These are phyloP conservation scores for Melikaiella ostensackeni DNA, from an alignment of 2,888 invertebrate genomes.

Conservation along the genomic window DNA sequence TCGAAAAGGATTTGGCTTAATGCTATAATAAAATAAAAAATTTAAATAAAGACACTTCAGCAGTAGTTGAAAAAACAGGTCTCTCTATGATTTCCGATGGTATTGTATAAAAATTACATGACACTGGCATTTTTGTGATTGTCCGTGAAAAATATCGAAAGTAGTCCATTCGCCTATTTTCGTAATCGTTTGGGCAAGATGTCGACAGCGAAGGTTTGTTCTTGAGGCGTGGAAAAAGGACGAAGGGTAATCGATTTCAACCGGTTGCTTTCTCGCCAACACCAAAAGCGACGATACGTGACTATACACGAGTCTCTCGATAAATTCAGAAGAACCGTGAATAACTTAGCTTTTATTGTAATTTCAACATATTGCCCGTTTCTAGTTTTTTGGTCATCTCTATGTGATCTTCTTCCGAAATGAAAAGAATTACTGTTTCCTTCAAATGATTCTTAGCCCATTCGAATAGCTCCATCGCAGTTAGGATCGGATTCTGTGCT, in stretches of 20 bases:
- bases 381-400: no score
- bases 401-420: no score
- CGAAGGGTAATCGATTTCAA: constrained; percentile 21
- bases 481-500: no score
- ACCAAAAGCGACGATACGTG: constrained; percentile 26
- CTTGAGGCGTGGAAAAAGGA: constrained; percentile 5
- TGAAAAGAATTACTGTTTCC: no score
- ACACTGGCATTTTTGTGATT: neutral
- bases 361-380: no score
- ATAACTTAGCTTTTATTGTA: neutral
- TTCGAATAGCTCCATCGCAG: no score
- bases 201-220: constrained; percentile 5
- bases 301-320: constrained; percentile 1
- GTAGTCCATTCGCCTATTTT: neutral
- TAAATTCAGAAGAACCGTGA: neutral
- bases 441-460: no score
- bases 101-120: neutral
- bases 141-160: neutral
- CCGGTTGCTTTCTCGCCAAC: constrained; percentile 27
- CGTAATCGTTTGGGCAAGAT: neutral
- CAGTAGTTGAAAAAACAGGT: no score
- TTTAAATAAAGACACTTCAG: no score
- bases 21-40: no score
- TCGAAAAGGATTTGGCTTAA: no score
- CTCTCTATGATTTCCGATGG: no score